Base-by-base conservation (phyloP, 2,113 vertebrate genomes). In the Pseudorhombus dupliciocellatus region DNA sequence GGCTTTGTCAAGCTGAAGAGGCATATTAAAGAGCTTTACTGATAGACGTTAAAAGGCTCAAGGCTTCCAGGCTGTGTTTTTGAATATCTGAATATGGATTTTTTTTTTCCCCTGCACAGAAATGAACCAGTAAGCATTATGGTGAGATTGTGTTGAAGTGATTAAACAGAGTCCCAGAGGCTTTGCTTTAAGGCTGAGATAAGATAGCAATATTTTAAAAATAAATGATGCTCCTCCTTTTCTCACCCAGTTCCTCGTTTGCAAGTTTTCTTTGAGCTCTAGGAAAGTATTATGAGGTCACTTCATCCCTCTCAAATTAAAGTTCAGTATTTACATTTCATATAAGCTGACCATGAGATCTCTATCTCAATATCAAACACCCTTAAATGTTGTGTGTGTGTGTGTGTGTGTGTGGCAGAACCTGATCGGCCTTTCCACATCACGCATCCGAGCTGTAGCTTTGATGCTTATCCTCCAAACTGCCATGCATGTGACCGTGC, bases 1-100 rank as follows among this genome's bases (percentile, higher is more conserved):
- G 79, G 85, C 85, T 84, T 83, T 74, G 80, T 58, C 2, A 66
- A 82, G 84, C 80, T 92, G 82, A 91, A 92, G 87, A 87, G 81
- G 84, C 82, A 85, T 84, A 89, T 92, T 92, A 90, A 92, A 91
- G 83, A 90, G 88, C 87, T 89, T 90, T 87, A 66, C 84, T 85
- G 91, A 92, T 93, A 92, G 92, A 85, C 52, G 79, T 83, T 90
- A 89, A 91, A 92, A 79, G 75, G 90, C 89, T 90, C 71, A 71
- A 77, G 84, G 90, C 84, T 81, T 81, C 22, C n/a, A n/a, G 3
- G 75, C 78, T 75, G 61, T 86, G 73, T 90, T 86, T 89, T 84
- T 75, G 75, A 88, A 83, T 84, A 85, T 89, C 82, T 81, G 64
- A 69, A 81, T 74, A 70, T 77, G 50, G 11, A 5, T 70, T 80